phyloP scores from a whole-genome alignment of 2,113 vertebrate genomes.

The Lepisosteus oculatus region DNA sequence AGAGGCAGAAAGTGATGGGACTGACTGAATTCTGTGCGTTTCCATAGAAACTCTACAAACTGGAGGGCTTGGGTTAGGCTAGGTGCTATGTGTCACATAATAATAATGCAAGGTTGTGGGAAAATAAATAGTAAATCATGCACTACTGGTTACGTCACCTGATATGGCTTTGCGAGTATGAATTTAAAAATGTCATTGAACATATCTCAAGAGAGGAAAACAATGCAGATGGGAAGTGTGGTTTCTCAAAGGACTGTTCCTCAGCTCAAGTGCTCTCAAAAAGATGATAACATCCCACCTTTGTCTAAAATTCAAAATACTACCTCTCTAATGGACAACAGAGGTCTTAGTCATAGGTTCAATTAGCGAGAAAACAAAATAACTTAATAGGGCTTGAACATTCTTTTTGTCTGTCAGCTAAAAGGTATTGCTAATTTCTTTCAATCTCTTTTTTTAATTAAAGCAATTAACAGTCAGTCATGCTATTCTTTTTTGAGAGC shows the following conservation, averaged over 20 bases:
- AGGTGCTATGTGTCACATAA: too few relatives aligned
- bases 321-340: neutral
- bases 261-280: neutral
- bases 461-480: slow-evolving; percentile 5
- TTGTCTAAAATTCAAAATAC: neutral
- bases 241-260: neutral
- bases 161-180: too few relatives aligned
- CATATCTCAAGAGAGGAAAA: too few relatives aligned
- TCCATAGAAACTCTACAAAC: too few relatives aligned
- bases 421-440: slow-evolving; percentile 10
- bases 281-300: neutral
- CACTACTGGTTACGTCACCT: too few relatives aligned
- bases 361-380: slow-evolving; percentile 2
- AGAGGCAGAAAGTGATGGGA: too few relatives aligned
- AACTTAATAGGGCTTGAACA: neutral
- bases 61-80: too few relatives aligned
- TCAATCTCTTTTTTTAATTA: neutral
- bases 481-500: neutral
- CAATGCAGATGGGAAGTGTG: neutral
- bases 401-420: neutral
- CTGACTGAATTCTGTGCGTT: too few relatives aligned
- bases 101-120: too few relatives aligned
- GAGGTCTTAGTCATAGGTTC: slow-evolving; percentile 1
- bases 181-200: too few relatives aligned
- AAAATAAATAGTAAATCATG: too few relatives aligned